Base-by-base conservation (phyloP, 37 sponge, comb jelly and placozoan genomes). In the Agelas oroides region DNA sequence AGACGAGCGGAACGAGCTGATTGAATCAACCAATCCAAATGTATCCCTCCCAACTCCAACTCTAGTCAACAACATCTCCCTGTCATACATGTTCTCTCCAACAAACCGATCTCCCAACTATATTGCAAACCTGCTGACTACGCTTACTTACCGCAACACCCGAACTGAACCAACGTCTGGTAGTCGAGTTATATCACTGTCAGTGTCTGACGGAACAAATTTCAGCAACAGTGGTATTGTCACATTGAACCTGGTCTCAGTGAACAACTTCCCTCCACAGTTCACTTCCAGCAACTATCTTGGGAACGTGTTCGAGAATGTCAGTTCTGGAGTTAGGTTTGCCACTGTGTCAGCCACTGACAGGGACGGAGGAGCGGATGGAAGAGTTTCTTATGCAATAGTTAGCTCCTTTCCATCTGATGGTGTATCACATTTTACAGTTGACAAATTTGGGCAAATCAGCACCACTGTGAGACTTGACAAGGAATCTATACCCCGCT, bases 191-290 rank as follows among this genome's bases (percentile, higher is more conserved):
- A 41, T 92, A 18, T 23, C 83, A 30, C 35, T 92, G 5, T 70
- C 77, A 38, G 75, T 87, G 6, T 87, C 59, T 75, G 92, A 92
- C 87, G 84, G 88, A 14, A 54, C 55, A 11, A 56, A 18, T 52
- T 70, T 57, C 61, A 92, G 92, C 70, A 87, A 92, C 53, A 35
- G 53, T 20, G 88, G 70, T 8, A 17, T 75, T 19, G 57, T 77
- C 1, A 6, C 12, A 5, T 8, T 92, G 15, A 23, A 11, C 19
- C 70, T 92, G n/a, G 61, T 35, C 1, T 31, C 52, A 0, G 32
- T 79, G 36, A 92, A 92, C 73, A 88, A 92, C 1, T 27, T 87
- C 39, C 20, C 64, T 18, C 93, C 93, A 24, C 66, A 71, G 66
- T 92, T 92, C 33, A 24, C 83, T 2, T 69, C 35, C 32, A 14